phyloP scores from a whole-genome alignment of 2,113 vertebrate species.

The Ammodramus savannarum region DNA sequence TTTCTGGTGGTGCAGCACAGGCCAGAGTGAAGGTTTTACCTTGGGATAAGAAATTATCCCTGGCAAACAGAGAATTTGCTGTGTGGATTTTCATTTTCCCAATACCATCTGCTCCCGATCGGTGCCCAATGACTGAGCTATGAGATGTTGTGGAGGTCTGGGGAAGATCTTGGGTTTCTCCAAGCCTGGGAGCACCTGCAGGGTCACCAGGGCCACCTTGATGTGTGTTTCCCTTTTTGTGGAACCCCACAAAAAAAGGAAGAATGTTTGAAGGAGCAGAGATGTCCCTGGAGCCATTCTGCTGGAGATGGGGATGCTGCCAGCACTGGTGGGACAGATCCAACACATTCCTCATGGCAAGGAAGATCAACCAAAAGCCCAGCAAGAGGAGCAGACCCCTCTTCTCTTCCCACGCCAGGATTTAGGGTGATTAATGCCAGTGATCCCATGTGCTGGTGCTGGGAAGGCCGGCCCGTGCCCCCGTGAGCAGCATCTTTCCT shows the following conservation, averaged over 20 bases:
- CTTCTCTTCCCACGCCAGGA: not conserved
- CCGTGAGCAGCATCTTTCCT: conserved; percentile 26
- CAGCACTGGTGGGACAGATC: not conserved
- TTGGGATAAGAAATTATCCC: conserved; percentile 80
- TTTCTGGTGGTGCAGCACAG: conserved; percentile 67
- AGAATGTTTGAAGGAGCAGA: not conserved
- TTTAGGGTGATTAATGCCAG: not conserved
- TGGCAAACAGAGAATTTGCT: conserved; percentile 79
- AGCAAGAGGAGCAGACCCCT: not conserved
- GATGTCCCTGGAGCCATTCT: accelerated
- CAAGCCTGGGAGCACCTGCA: not conserved
- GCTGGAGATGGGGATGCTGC: accelerated
- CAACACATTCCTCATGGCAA: accelerated
- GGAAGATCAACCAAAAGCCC: not conserved
- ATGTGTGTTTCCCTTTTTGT: accelerated
- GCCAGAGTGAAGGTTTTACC: conserved; percentile 73
- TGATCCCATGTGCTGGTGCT: not conserved
- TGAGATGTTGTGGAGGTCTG: not conserved
- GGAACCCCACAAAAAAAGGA: not conserved
- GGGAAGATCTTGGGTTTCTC: not conserved
- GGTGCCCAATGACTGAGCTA: conserved; percentile 36
- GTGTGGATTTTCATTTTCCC: conserved; percentile 82
- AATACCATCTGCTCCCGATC: conserved; percentile 83
- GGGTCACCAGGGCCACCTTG: not conserved
- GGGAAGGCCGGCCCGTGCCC: not conserved